Base-by-base conservation (phyloP, 2,888 invertebrate species). In the Diaphora mendica region DNA sequence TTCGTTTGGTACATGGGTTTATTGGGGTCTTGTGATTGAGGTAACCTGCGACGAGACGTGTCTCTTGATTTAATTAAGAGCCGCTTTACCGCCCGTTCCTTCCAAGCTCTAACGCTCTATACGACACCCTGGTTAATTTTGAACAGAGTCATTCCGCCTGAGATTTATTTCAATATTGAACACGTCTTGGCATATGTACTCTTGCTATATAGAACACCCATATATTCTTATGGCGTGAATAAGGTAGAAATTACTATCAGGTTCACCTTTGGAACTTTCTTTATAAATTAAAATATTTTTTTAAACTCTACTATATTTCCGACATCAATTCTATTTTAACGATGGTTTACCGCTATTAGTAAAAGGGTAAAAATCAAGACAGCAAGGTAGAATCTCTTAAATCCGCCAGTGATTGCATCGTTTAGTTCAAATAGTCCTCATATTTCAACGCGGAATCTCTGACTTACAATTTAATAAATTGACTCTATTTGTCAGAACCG, bases 31-130 rank as follows among this genome's bases (percentile, higher is more conserved):
- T 92, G 94, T 95, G 95, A 95, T 95, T 95, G 94, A 95, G 93
- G 94, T 93, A 92, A 91, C 93, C 90, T 91, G 87, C 91, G 91
- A 90, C 91, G 93, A 94, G 94, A 94, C 95, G 90, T 91, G 94
- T 95, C 95, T 93, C 95, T 95, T 95, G 95, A 95, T 95, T 95
- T 95, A 95, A 95, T 95, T 95, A 95, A 95, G 94, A 92, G 90
- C 91, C 92, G 95, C 92, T 95, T 94, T 95, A 94, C 93, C 94
- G 93, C 94, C 91, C 92, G 91, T 92, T 91, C 89, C 92, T 91
- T 87, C 70, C 91, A 89, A 89, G 91, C 92, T 92, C 92, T 92
- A 91, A 92, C 91, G 91, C 91, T 91, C 89, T 89, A 89, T 90
- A 91, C 87, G 89, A 84, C 86, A 87, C 90, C 90, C 88, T 80